phyloP scores from a whole-genome alignment of 2,888 invertebrate species.

The Leptodirus hochenwartii region DNA sequence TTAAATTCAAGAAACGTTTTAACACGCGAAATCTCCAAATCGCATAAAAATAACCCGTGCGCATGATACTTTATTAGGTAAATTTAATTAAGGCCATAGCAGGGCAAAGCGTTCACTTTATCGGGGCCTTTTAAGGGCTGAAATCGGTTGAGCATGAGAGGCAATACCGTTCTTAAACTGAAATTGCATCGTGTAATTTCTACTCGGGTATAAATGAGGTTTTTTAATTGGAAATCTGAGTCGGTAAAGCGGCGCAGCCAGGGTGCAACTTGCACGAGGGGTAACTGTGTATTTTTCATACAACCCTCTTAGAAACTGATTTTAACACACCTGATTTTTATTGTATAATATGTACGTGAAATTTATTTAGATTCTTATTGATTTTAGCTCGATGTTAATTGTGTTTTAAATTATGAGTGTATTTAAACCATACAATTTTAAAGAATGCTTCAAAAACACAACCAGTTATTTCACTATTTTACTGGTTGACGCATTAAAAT shows the following conservation, averaged over 20 bases:
- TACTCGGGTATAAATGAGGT: conserved; percentile 28
- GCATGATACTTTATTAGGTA: conserved; percentile 27
- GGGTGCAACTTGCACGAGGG: too few relatives aligned
- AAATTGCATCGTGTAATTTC: conserved; percentile 29
- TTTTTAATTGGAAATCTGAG: conserved; percentile 29
- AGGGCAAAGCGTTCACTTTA: conserved; percentile 18
- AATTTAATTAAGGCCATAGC: conserved; percentile 13
- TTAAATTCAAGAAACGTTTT: conserved; percentile 27
- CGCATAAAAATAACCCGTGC: conserved; percentile 30
- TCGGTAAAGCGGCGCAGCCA: conserved; percentile 11
- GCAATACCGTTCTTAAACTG: conserved; percentile 21
- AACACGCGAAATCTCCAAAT: conserved; percentile 28
- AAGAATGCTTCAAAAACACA: too few relatives aligned
- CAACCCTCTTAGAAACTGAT: too few relatives aligned
- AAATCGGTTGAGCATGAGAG: conserved; percentile 18
- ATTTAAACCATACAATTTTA: too few relatives aligned
- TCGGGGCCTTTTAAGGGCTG: conserved; percentile 17
- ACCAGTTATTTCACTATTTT: too few relatives aligned
- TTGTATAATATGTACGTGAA: too few relatives aligned
- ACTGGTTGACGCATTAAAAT: too few relatives aligned
- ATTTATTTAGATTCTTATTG: too few relatives aligned
- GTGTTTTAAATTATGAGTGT: too few relatives aligned
- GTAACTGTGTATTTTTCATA: too few relatives aligned
- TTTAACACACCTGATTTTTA: too few relatives aligned
- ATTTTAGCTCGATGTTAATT: too few relatives aligned